These are phyloP conservation scores for Polymixis flavicincta DNA, from an alignment of 2,888 invertebrate species.

Conservation along the genomic window DNA sequence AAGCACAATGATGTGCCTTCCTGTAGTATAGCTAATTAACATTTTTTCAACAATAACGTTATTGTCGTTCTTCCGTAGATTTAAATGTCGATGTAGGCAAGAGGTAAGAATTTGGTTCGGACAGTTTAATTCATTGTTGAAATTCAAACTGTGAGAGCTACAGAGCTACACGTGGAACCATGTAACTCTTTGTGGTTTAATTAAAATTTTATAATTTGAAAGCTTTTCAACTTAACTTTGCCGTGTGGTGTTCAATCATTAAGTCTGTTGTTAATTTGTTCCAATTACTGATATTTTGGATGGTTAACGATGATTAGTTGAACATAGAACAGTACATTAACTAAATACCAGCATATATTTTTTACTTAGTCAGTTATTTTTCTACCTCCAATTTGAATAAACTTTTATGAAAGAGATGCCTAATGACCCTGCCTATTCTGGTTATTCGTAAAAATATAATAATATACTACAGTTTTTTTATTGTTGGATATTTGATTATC, in stretches of 20 bases:
- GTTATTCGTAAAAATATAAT: too few relatives aligned
- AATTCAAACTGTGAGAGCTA: constrained; percentile 69
- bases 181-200: constrained; percentile 77
- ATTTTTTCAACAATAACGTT: not conserved
- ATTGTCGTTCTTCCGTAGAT: constrained; percentile 10
- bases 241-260: constrained; percentile 1
- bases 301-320: not conserved
- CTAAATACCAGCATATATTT: not conserved
- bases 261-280: not conserved
- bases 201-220: constrained; percentile 80
- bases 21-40: too few relatives aligned
- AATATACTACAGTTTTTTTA: too few relatives aligned
- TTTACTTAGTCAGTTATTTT: not conserved
- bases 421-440: not conserved
- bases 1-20: not conserved
- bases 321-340: not conserved
- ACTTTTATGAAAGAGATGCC: not conserved
- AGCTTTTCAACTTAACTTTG: constrained; percentile 71
- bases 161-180: constrained; percentile 43
- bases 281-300: not conserved
- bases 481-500: constrained; percentile 35
- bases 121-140: constrained; percentile 72
- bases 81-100: constrained; percentile 18
- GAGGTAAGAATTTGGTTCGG: constrained; percentile 28
- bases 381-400: not conserved